A percentile compares a stretch with the other conserved stretches of the same genome.
Conservation (phyloP, 2,113 vertebrate genomes). For the Coptodon bakossiorum region DNA sequence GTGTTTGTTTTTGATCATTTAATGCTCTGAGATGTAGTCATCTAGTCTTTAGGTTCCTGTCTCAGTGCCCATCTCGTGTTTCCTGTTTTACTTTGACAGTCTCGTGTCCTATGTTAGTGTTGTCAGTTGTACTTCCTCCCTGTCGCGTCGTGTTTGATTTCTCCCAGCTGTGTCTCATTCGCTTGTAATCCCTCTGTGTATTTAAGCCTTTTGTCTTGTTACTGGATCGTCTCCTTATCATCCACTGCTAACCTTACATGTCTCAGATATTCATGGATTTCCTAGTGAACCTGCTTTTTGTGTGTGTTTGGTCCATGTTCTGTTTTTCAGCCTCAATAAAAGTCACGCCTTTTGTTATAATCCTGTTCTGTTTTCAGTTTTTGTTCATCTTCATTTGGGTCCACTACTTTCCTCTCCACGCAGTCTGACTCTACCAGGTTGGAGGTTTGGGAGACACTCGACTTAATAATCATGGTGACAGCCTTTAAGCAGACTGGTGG, state of each 20-base stretch:
- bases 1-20: no score
- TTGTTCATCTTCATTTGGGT: neutral
- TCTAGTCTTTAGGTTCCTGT: no score
- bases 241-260: neutral
- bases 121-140: neutral
- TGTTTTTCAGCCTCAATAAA: neutral
- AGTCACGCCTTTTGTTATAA: neutral
- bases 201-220: neutral
- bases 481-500: neutral
- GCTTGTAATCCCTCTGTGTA: neutral
- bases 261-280: neutral
- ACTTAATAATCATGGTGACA: neutral
- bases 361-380: neutral
- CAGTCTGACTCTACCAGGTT: neutral
- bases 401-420: neutral
- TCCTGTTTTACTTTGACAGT: no score
- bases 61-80: no score
- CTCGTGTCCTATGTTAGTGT: no score
- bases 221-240: neutral
- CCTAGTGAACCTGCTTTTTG: fast-evolving
- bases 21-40: no score
- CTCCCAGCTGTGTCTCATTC: neutral
- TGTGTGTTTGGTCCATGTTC: neutral
- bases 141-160: fast-evolving
- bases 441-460: neutral